These are phyloP conservation scores for Myodes glareolus DNA, from an alignment of 2,113 vertebrate genomes.

Conservation along the genomic window DNA sequence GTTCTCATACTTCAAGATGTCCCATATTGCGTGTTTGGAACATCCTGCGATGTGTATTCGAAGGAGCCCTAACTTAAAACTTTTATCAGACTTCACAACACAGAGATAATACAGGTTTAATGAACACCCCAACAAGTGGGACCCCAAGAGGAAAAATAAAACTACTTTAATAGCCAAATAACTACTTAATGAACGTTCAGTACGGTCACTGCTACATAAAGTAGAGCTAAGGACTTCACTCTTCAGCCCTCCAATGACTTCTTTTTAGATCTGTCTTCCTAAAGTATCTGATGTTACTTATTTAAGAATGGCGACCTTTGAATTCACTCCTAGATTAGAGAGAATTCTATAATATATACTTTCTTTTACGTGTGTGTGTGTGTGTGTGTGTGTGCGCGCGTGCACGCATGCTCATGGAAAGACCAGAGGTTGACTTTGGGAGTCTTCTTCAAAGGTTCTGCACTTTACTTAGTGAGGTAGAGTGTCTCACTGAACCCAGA, in stretches of 20 bases:
- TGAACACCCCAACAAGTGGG: background rate
- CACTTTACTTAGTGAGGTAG: background rate
- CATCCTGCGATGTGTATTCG: conserved; percentile 24
- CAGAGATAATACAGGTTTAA: background rate
- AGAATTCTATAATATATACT: background rate
- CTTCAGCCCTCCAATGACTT: background rate
- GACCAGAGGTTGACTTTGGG: background rate
- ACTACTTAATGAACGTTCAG: conserved; percentile 27
- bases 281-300: conserved; percentile 7
- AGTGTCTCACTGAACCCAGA: background rate
- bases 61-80: conserved; percentile 37
- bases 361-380: background rate
- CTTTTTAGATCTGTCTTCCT: conserved; percentile 53
- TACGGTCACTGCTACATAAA: background rate
- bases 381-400: background rate
- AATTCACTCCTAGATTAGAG: conserved; percentile 30
- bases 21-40: conserved; percentile 24
- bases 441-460: background rate
- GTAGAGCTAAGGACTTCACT: background rate
- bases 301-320: background rate
- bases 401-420: rapidly evolving
- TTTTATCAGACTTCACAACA: background rate
- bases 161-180: background rate
- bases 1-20: conserved; percentile 25
- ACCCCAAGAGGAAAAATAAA: conserved; percentile 13